Conservation (phyloP, 2,888 invertebrate species). For the Sphinx pinastri region DNA sequence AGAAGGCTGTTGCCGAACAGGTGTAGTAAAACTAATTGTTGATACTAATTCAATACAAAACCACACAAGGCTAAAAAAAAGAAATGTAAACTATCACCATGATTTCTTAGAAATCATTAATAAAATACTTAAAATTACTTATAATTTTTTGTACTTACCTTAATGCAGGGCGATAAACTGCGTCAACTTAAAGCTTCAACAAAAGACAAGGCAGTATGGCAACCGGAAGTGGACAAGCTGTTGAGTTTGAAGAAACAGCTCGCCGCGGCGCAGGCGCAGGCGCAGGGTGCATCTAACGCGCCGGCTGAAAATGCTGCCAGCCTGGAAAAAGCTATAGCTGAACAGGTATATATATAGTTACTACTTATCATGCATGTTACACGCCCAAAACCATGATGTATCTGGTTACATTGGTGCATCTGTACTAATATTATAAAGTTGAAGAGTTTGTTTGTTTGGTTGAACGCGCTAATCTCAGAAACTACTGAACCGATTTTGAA, state of each 20-base stretch:
- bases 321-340: constrained; percentile 83
- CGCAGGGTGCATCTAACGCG: constrained; percentile 30
- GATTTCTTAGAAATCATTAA: too few relatives aligned
- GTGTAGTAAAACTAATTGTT: constrained; percentile 37
- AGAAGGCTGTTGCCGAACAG: constrained; percentile 85
- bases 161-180: constrained; percentile 88
- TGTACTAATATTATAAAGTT: too few relatives aligned
- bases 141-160: not conserved
- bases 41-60: too few relatives aligned
- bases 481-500: too few relatives aligned
- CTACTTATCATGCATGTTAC: not conserved
- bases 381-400: too few relatives aligned
- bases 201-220: constrained; percentile 89
- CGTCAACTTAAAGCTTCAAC: constrained; percentile 90
- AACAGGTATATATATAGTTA: constrained; percentile 22
- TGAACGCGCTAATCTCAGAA: too few relatives aligned
- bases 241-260: constrained; percentile 90
- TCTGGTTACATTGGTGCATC: too few relatives aligned
- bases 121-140: too few relatives aligned
- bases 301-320: constrained; percentile 47
- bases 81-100: too few relatives aligned
- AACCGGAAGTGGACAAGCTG: constrained; percentile 90
- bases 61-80: too few relatives aligned
- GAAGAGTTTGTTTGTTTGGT: too few relatives aligned
- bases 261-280: constrained; percentile 54